Evolutionary conservation across 2,113 vertebrate genomes (phyloP).

Genomic region (Micronycteris hirsuta): DNA sequence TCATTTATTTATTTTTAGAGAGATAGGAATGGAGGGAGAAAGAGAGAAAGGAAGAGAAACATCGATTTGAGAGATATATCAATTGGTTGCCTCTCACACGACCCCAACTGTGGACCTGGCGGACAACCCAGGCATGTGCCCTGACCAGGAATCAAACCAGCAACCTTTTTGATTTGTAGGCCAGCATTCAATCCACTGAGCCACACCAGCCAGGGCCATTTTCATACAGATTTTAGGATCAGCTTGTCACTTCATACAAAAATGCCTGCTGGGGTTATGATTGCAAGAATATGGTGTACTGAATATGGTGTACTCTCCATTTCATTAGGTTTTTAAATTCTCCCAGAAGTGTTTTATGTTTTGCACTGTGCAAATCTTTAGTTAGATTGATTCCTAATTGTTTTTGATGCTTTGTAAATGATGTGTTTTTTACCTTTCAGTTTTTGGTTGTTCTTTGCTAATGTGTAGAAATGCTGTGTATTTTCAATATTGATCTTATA

Average conservation of each 20-base stretch:
- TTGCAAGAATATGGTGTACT: too few species aligned
- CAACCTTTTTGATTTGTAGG: too few species aligned
- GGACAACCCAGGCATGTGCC: too few species aligned
- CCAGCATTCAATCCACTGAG: too few species aligned
- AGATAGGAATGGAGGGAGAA: too few species aligned
- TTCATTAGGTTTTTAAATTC: constrained; percentile 13
- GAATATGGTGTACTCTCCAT: neutral
- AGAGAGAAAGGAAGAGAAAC: too few species aligned
- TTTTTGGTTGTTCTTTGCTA: neutral
- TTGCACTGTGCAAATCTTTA: neutral
- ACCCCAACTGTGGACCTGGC: too few species aligned
- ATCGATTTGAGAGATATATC: too few species aligned
- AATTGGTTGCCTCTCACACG: too few species aligned
- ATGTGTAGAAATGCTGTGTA: neutral
- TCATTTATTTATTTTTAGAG: too few species aligned
- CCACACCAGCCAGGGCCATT: neutral
- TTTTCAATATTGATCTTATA: neutral
- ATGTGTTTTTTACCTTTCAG: neutral
- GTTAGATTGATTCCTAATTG: neutral
- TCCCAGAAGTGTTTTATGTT: neutral
- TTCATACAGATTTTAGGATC: neutral
- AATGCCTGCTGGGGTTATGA: neutral
- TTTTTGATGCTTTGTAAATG: neutral
- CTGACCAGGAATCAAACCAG: too few species aligned
- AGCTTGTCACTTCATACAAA: neutral